Percentiles rank a stretch among this genome's conserved stretches.
phyloP scores from a whole-genome alignment of 2,888 invertebrate species.

The Dromius quadrimaculatus region DNA sequence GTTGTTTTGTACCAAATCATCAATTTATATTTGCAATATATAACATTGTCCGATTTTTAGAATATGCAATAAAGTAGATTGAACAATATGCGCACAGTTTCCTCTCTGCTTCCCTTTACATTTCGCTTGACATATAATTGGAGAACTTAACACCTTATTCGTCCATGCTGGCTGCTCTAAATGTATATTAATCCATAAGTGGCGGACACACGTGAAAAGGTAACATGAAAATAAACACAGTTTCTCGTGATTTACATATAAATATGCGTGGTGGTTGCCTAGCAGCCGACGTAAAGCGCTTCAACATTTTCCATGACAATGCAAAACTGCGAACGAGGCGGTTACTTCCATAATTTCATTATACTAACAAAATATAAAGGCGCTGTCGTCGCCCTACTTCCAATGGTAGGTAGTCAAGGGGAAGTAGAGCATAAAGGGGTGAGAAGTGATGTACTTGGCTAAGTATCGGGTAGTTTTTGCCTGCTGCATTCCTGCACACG shows the following conservation, averaged over 20 bases:
- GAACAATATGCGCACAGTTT: too few relatives aligned
- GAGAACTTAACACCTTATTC: too few relatives aligned
- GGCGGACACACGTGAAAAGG: conserved; percentile 40
- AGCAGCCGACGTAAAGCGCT: conserved; percentile 37
- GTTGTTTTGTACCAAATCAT: too few relatives aligned
- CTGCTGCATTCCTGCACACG: conserved; percentile 19
- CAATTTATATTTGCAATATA: too few relatives aligned
- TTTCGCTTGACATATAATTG: too few relatives aligned
- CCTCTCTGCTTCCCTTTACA: too few relatives aligned
- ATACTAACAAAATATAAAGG: conserved; percentile 51
- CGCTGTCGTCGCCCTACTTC: conserved; percentile 32
- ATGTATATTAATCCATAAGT: conserved; percentile 38
- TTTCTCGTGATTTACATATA: conserved; percentile 50
- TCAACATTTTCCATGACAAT: conserved; percentile 50
- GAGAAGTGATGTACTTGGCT: conserved; percentile 3
- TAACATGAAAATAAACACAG: conserved; percentile 49
- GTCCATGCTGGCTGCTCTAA: too few relatives aligned
- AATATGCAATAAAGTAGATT: too few relatives aligned
- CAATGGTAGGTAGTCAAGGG: not conserved
- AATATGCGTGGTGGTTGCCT: conserved; percentile 23
- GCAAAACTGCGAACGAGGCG: conserved; percentile 48
- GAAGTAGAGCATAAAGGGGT: not conserved
- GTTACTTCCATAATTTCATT: conserved; percentile 52
- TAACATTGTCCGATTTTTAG: too few relatives aligned
- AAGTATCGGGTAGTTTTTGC: conserved; percentile 26